Base-by-base conservation (phyloP, 2,888 invertebrate species). In the Andrena haemorrhoa region DNA sequence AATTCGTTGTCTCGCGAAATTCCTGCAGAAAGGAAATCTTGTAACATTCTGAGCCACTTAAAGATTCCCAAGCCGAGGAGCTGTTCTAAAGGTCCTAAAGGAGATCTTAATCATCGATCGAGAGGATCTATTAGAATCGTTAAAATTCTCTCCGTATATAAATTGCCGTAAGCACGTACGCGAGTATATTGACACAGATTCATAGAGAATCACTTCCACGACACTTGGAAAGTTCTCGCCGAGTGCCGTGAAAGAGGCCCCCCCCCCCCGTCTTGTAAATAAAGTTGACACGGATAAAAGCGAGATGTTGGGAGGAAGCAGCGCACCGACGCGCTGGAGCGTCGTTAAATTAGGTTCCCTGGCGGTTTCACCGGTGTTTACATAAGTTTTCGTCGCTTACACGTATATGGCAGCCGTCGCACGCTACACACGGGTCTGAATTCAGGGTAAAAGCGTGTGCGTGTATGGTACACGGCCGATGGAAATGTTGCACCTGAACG, bases 401-500 rank as follows among this genome's bases (percentile, higher is more conserved):
- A 75, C 81, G 71, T 78, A 74, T 79, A 84, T 75, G 79, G 76
- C 41, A 61, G 41, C 16, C 75, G 61, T 26, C 35, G 29, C 60
- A 61, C n/a, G 26, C n/a, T 23, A 3, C 47, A 20, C n/a, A 12
- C 31, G 33, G 41, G 65, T 60, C 56, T 56, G 73, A 76, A 61
- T 63, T 58, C 63, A 8, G 41, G 33, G 70, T 70, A 49, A 53
- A 81, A 49, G 74, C 56, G 56, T 81, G 68, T 83, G 76, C 73
- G 84, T 78, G 74, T 31, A 63, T 71, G 61, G 51, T 73, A 66
- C 83, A 87, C 85, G 86, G 86, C 74, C 72, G 76, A 81, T 83
- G 85, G 82, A 86, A 86, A 86, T 80, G 86, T 88, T 89, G 84
- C 88, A 89, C 86, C 88, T 87, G 87, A 89, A 86, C 87, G 85